Evolutionary conservation across 2,113 vertebrate species (phyloP).

Genomic region (Scolopax mira): DNA sequence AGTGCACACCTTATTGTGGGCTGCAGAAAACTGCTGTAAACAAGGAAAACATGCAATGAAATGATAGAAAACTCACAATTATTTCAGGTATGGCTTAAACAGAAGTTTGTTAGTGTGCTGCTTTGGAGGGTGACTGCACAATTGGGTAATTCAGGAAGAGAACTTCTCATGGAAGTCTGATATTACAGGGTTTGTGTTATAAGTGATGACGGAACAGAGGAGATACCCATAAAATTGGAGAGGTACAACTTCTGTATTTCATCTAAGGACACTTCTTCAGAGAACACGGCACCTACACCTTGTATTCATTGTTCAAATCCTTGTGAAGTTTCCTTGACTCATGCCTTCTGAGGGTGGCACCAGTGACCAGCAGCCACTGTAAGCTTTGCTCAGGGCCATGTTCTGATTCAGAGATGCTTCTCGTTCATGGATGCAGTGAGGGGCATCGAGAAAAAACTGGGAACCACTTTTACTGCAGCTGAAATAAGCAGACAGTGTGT

Average conservation of each 20-base stretch:
- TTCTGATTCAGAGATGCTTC: fast-evolving
- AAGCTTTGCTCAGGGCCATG: fast-evolving
- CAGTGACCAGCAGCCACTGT: not conserved
- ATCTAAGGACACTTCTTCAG: too few relatives aligned
- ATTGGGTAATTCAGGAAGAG: not conserved
- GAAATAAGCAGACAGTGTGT: too few relatives aligned
- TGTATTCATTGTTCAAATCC: not conserved
- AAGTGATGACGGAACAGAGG: not conserved
- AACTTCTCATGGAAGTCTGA: not conserved
- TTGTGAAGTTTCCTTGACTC: fast-evolving
- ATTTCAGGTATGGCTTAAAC: not conserved
- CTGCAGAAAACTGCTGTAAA: not conserved
- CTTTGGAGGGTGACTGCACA: not conserved
- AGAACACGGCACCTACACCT: not conserved
- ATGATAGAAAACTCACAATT: too few relatives aligned
- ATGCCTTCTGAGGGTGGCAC: not conserved
- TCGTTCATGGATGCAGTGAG: too few relatives aligned
- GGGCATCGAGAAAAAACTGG: not conserved
- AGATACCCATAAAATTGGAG: too few relatives aligned
- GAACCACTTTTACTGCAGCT: not conserved
- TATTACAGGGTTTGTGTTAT: not conserved
- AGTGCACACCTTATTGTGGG: fast-evolving
- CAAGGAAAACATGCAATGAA: not conserved
- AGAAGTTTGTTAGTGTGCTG: not conserved
- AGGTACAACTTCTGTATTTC: too few relatives aligned